A percentile compares a stretch with the other conserved stretches of the same genome.
Evolutionary conservation across 2,797 vertebrate species (phyloP).

Genomic region (Coilia nasus): DNA sequence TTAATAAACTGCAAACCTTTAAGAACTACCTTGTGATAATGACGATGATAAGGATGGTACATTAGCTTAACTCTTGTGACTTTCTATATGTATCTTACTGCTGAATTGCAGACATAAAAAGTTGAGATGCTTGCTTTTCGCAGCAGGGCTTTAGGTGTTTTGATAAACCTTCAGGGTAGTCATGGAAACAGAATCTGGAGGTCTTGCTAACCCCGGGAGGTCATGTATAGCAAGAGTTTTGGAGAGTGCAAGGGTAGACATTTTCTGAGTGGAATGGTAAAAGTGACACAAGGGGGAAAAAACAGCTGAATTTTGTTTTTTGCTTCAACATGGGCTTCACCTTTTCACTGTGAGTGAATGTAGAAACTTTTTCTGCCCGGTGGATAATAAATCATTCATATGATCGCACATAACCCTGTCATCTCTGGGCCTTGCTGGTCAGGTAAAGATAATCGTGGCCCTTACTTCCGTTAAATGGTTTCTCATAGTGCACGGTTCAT

Average conservation of each 20-base stretch:
- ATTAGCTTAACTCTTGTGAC: too few species aligned
- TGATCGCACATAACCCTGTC: not conserved
- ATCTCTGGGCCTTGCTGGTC: not conserved
- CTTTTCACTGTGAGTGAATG: not conserved
- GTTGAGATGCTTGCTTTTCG: not conserved
- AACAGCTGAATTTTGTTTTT: not conserved
- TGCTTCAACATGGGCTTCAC: not conserved
- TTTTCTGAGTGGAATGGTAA: not conserved
- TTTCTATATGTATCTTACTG: too few species aligned
- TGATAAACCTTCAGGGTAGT: constrained; percentile 8
- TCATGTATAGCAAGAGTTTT: not conserved
- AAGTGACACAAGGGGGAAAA: not conserved
- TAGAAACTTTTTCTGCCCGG: not conserved
- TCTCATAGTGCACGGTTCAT: not conserved
- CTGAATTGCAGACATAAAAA: not conserved
- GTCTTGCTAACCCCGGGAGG: not conserved
- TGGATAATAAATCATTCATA: not conserved
- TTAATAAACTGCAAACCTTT: too few species aligned
- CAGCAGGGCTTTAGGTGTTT: not conserved
- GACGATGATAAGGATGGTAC: too few species aligned
- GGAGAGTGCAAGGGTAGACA: constrained; percentile 1
- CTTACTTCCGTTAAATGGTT: not conserved
- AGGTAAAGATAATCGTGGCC: not conserved
- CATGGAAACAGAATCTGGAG: constrained; percentile 1
- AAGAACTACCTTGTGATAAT: too few species aligned